These are phyloP conservation scores for Merodon equestris DNA, from an alignment of 2,888 invertebrate species.

Conservation along the genomic window DNA sequence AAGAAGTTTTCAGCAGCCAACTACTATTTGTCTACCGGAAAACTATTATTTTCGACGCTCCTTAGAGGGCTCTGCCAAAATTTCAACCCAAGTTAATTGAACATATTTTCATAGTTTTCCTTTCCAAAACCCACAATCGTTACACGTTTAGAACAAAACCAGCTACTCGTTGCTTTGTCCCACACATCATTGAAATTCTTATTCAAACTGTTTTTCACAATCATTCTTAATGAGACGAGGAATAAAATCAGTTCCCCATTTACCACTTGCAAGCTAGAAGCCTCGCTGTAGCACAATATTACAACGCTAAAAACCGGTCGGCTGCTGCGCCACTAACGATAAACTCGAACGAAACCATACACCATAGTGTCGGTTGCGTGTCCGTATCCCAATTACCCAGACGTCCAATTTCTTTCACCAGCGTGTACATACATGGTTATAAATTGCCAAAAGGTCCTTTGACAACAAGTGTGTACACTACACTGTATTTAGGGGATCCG, in stretches of 20 bases:
- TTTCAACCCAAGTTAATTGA: too few species aligned
- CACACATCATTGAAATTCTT: too few species aligned
- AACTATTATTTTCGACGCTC: too few species aligned
- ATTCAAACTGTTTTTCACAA: too few species aligned
- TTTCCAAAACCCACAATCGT: too few species aligned
- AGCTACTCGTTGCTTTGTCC: too few species aligned
- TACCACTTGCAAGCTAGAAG: conserved; percentile 44
- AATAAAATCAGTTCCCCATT: conserved; percentile 57
- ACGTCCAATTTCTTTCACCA: conserved; percentile 40
- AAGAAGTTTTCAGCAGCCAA: too few species aligned
- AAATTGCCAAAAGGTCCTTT: conserved; percentile 53
- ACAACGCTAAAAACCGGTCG: conserved; percentile 16
- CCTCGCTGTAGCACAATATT: conserved; percentile 41
- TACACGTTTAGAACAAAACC: too few species aligned
- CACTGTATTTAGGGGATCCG: conserved; percentile 59
- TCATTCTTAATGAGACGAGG: neutral
- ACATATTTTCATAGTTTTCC: too few species aligned
- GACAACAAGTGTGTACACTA: conserved; percentile 44
- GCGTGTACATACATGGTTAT: conserved; percentile 48
- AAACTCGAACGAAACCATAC: conserved; percentile 41
- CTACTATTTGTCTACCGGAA: too few species aligned
- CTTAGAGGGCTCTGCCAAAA: too few species aligned
- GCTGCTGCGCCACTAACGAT: conserved; percentile 32
- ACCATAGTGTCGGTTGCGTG: conserved; percentile 39
- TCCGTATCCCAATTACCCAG: conserved; percentile 60